A percentile compares a stretch with the other conserved stretches of the same genome.
Evolutionary conservation across 2,113 vertebrate genomes (phyloP).

Genomic region (Psittacara wagleri): DNA sequence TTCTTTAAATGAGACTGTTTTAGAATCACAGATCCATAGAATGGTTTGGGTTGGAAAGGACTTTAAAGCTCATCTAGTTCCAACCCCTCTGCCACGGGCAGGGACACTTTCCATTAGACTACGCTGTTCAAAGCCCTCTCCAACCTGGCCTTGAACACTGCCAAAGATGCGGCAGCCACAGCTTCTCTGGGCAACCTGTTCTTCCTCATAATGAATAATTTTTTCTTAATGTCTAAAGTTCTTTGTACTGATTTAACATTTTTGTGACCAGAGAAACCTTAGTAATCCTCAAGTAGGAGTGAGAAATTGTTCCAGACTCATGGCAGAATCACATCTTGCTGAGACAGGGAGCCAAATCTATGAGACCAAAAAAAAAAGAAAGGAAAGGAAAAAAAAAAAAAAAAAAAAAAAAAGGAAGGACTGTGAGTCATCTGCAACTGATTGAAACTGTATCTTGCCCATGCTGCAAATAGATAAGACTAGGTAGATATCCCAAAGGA

Average conservation of each 20-base stretch:
- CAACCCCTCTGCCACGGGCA: not conserved
- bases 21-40: not conserved
- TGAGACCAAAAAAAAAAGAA: too few species aligned
- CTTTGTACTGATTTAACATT: not conserved
- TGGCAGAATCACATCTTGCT: not conserved
- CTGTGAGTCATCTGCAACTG: not conserved
- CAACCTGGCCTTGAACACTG: not conserved
- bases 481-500: not conserved
- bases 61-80: not conserved
- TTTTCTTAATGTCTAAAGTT: not conserved
- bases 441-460: not conserved
- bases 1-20: not conserved
- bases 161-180: not conserved
- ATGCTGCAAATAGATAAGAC: not conserved
- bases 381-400: not conserved
- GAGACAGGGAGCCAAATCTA: not conserved
- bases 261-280: not conserved
- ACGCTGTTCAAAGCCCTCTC: not conserved
- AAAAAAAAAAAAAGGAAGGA: accelerated
- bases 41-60: not conserved
- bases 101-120: not conserved
- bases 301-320: not conserved
- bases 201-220: not conserved
- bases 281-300: not conserved
- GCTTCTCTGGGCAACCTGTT: not conserved